Conservation (phyloP, 2,888 invertebrate genomes). For the Neocrepidodera transversa region DNA sequence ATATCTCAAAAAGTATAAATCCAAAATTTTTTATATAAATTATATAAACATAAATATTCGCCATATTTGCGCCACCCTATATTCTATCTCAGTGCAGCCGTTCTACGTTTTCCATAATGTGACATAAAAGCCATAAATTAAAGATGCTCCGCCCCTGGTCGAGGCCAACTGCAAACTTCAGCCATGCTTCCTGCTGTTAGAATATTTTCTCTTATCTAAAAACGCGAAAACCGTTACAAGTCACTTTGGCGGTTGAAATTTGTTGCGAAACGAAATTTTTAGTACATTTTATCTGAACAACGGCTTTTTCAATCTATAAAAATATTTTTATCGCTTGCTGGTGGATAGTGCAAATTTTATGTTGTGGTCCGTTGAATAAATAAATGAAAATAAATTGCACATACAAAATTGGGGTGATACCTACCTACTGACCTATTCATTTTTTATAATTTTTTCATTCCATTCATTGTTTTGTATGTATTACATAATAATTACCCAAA, state of each 20-base stretch:
- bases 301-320: neutral
- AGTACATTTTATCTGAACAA: neutral
- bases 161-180: slow-evolving; percentile 34
- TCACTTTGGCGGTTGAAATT: slow-evolving; percentile 18
- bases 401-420: too few species aligned
- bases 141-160: slow-evolving; percentile 23
- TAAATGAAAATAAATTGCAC: too few species aligned
- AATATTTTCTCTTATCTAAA: slow-evolving; percentile 16
- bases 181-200: slow-evolving; percentile 30
- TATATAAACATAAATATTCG: too few species aligned
- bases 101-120: neutral
- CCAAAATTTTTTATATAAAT: too few species aligned
- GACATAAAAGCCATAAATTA: slow-evolving; percentile 10
- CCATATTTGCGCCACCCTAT: too few species aligned
- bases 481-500: too few species aligned
- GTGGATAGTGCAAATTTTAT: neutral
- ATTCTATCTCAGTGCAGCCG: too few species aligned
- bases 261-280: neutral
- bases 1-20: too few species aligned
- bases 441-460: too few species aligned
- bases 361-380: too few species aligned
- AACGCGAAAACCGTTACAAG: slow-evolving; percentile 19
- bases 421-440: too few species aligned
- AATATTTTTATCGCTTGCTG: neutral
- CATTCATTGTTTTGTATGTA: too few species aligned